phyloP scores from a whole-genome alignment of 2,888 invertebrate species.

The Vanessa cardui region DNA sequence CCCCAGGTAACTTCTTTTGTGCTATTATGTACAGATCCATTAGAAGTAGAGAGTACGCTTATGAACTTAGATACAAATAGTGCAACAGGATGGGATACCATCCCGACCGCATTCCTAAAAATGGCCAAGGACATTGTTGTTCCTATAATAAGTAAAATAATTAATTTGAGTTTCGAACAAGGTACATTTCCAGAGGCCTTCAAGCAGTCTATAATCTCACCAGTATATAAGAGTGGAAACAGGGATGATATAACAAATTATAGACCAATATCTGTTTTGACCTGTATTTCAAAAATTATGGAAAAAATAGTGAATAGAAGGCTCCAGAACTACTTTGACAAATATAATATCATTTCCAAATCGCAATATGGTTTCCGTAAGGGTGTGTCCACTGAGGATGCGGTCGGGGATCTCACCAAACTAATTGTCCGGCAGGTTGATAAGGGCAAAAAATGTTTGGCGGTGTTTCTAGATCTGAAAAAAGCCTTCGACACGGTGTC shows the following conservation, averaged over 20 bases:
- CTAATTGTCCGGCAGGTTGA: no score
- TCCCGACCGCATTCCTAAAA: not conserved
- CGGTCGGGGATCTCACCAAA: no score
- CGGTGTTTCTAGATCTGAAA: no score
- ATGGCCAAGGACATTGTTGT: conserved; percentile 2
- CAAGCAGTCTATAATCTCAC: not conserved
- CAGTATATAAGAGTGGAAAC: not conserved
- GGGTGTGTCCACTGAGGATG: no score
- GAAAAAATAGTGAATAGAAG: no score
- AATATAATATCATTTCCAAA: no score
- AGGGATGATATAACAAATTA: not conserved
- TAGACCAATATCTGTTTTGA: conserved; percentile 2
- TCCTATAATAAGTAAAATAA: not conserved
- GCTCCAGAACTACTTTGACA: no score
- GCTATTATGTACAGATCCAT: not conserved
- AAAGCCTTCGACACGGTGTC: no score
- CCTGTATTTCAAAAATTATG: no score
- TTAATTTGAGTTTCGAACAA: not conserved
- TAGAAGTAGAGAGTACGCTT: conserved; percentile 2
- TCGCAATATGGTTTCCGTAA: no score
- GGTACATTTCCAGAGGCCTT: conserved; percentile 1
- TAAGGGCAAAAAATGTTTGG: no score
- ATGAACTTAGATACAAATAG: not conserved
- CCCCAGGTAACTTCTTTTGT: not conserved
- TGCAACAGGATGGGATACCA: not conserved